These are phyloP conservation scores for Axis porcinus DNA, from an alignment of 2,113 vertebrate species.

Conservation along the genomic window DNA sequence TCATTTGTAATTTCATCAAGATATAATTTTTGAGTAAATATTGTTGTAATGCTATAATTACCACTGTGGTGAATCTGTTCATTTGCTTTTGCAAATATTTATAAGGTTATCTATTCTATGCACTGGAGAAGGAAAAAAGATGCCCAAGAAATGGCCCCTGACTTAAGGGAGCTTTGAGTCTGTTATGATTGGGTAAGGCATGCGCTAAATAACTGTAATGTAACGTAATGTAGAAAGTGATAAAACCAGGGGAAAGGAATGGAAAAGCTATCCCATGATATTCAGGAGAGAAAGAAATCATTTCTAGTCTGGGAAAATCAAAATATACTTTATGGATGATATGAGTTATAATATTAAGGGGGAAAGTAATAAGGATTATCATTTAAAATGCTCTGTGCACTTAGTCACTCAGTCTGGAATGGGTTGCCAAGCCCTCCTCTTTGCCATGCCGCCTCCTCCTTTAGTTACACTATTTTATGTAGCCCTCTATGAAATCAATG, in stretches of 20 bases:
- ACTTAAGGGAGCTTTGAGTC: background rate
- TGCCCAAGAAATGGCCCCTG: background rate
- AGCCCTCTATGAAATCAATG: background rate
- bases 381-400: background rate
- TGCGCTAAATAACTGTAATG: background rate
- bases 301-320: background rate
- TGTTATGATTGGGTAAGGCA: background rate
- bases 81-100: slow-evolving; percentile 22
- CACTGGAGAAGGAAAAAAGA: background rate
- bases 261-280: background rate
- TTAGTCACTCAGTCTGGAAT: background rate
- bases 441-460: background rate
- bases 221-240: background rate
- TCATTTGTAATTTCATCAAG: slow-evolving; percentile 60
- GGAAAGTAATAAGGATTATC: background rate
- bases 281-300: background rate
- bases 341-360: background rate
- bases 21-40: slow-evolving; percentile 49
- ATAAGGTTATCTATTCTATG: background rate
- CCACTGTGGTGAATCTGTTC: background rate
- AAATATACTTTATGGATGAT: background rate
- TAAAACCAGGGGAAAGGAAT: background rate
- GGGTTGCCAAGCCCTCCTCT: background rate
- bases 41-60: slow-evolving; percentile 35
- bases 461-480: background rate